Evolutionary conservation across 2,113 vertebrate genomes (phyloP), one percentile per base, ranked within the genome.

Genomic region (Sinosuthora webbiana): DNA sequence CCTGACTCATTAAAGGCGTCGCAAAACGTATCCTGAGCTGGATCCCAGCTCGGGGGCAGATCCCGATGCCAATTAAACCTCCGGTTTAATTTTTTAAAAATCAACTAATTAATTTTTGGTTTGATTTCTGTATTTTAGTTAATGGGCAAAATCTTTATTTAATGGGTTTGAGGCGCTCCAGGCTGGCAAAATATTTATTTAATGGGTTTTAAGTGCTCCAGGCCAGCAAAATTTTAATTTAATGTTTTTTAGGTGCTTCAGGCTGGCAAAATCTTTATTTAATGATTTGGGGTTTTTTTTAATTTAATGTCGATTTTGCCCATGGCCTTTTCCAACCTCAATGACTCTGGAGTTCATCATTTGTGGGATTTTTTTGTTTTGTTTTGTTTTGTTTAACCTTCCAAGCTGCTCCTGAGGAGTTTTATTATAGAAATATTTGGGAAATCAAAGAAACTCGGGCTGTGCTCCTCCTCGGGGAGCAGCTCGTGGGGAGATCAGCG

Each of bases 161-260:
- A 24, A 39, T 49, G 12, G 21, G 4, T 16, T 55, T 56, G 7
- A 35, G 18, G 3, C n/a, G 13, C 9, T 45, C 1, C 10, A 1
- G 49, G 4, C 9, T 19, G 18, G n/a, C 10, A 52, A 14, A 30
- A 21, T 75, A 27, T 70, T 39, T 77, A 89, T 79, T 62, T 83
- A 76, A 73, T 37, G 67, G 37, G 37, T 39, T 39, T 39, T 39
- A 39, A 10, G 37, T 39, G 37, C 37, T 39, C 37, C 37, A 39
- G 37, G 37, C 37, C 37, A 39, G 37, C 37, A 39, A 39, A 39
- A 39, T 39, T 10, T 39, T 39, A 39, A 39, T 39, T 39, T 39
- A 39, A 8, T 39, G 37, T 39, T 39, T 39, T 39, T 39, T 39
- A 39, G 37, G 37, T 10, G 37, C 37, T 39, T 39, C 37, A 39